Percentiles rank a stretch among this genome's conserved stretches.
phyloP scores from a whole-genome alignment of 1,140 invertebrate genomes.

The Drosophila nikananu region DNA sequence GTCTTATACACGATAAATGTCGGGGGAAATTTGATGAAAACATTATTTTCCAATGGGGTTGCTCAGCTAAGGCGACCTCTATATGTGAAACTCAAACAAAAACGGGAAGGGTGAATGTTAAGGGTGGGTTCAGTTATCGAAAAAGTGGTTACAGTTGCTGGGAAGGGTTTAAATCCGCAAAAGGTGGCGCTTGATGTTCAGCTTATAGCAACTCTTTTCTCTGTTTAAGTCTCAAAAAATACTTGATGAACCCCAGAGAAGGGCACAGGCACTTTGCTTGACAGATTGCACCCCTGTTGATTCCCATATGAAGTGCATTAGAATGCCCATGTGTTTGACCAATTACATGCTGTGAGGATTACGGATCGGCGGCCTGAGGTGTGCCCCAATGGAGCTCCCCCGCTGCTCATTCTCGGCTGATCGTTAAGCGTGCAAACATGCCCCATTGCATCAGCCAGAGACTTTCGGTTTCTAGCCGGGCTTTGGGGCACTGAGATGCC shows the following conservation, averaged over 20 bases:
- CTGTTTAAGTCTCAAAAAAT: background rate
- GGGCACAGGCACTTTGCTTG: background rate
- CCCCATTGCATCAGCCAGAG: background rate
- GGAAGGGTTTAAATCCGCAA: background rate
- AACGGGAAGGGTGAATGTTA: constrained; percentile 1
- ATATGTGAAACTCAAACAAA: background rate
- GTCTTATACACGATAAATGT: constrained; percentile 5
- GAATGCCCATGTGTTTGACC: constrained; percentile 1
- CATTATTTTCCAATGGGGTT: background rate
- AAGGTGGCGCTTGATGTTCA: constrained; percentile 4
- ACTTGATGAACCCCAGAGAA: background rate
- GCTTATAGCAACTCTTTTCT: background rate
- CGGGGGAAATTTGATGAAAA: background rate
- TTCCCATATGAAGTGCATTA: background rate
- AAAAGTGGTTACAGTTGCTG: constrained; percentile 19
- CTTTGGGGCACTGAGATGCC: background rate
- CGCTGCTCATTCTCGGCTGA: constrained; percentile 13
- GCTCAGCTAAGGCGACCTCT: constrained; percentile 11
- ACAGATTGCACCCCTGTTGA: background rate
- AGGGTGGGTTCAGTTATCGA: background rate
- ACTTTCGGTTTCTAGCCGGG: constrained; percentile 43
- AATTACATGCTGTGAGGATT: background rate
- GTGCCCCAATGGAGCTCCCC: constrained; percentile 3
- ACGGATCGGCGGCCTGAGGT: constrained; percentile 9
- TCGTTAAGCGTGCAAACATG: constrained; percentile 35